Base-by-base conservation (phyloP, 2,797 vertebrate species). In the Aldrovandia affinis region DNA sequence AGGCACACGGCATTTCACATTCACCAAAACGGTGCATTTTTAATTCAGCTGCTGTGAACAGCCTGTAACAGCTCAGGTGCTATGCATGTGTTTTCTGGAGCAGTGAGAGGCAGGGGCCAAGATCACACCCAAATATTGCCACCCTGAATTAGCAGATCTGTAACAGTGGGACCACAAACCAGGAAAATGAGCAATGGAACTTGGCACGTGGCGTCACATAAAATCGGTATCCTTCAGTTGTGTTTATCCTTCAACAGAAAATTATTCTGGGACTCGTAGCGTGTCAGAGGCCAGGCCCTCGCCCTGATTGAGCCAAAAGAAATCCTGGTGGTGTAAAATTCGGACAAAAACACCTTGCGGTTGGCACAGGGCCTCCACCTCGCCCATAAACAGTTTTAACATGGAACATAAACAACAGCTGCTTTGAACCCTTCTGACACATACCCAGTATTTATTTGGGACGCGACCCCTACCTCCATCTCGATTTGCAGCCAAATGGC, bases 401-500 rank as follows among this genome's bases (percentile, higher is more conserved):
- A 44, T n/a, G 30, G 81, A 82, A 30, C 30, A 44, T n/a, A 54
- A 61, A 65, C 79, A 18, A 9, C 61, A 79, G 36, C 42, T 85
- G 57, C 81, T 85, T 55, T 52, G 70, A 52, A 63, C 33, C 14
- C 20, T 78, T 63, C 25, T 63, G 80, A 55, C 54, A 54, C 12
- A 80, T 36, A 33, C 33, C n/a, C 61, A 52, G 63, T 59, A 78
- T 79, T 82, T 82, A n/a, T 82, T 82, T 82, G 81, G 81, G 28
- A 59, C 55, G 0, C n/a, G 15, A 44, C 59, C 42, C 81, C 42
- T 44, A 63, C 22, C 28, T 52, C 59, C n/a, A 57, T 61, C 68
- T 81, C 28, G 54, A 81, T 77, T 57, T n/a, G 28, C 52, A 39
- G 70, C 80, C 55, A 65, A 70, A 77, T 20, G 50, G n/a, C 59